A percentile compares a stretch with the other conserved stretches of the same genome.
Conservation (phyloP, 1,140 invertebrate genomes). For the Contarinia nasturtii region DNA sequence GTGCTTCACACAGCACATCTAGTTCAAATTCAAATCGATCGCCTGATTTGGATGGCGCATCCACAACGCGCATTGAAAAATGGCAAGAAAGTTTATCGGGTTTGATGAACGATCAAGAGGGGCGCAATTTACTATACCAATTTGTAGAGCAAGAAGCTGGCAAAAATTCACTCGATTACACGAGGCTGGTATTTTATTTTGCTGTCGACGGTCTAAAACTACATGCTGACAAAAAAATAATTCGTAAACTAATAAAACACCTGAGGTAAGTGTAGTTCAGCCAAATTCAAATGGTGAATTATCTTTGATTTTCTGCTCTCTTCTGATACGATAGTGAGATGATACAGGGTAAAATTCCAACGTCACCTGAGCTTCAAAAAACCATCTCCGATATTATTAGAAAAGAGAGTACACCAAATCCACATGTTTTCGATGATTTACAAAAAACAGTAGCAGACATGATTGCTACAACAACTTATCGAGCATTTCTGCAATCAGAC, state of each 20-base stretch:
- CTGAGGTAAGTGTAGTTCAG: too few relatives aligned
- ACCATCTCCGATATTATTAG: slow-evolving; percentile 43
- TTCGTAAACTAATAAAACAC: slow-evolving; percentile 29
- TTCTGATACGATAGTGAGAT: slow-evolving; percentile 5
- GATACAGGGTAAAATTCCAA: slow-evolving; percentile 55
- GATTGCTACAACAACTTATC: slow-evolving; percentile 72
- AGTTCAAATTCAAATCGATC: slow-evolving; percentile 65
- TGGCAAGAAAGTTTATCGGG: too few relatives aligned
- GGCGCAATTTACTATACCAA: too few relatives aligned
- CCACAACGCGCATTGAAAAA: too few relatives aligned
- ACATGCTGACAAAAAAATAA: slow-evolving; percentile 68
- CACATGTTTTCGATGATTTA: slow-evolving; percentile 36
- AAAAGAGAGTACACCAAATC: slow-evolving; percentile 33
- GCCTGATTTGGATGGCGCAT: slow-evolving; percentile 32
- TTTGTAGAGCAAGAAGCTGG: too few relatives aligned
- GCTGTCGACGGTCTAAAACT: slow-evolving; percentile 22
- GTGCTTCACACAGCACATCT: slow-evolving; percentile 50
- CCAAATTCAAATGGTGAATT: neutral
- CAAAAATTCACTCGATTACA: too few relatives aligned
- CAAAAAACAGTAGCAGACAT: slow-evolving; percentile 50
- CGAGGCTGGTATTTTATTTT: too few relatives aligned
- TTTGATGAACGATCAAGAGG: too few relatives aligned
- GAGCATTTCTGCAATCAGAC: slow-evolving; percentile 77
- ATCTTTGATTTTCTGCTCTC: neutral
- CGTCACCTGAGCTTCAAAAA: slow-evolving; percentile 55